Conservation (phyloP, 2,797 vertebrate genomes). For the Anabacerthia variegaticeps region DNA sequence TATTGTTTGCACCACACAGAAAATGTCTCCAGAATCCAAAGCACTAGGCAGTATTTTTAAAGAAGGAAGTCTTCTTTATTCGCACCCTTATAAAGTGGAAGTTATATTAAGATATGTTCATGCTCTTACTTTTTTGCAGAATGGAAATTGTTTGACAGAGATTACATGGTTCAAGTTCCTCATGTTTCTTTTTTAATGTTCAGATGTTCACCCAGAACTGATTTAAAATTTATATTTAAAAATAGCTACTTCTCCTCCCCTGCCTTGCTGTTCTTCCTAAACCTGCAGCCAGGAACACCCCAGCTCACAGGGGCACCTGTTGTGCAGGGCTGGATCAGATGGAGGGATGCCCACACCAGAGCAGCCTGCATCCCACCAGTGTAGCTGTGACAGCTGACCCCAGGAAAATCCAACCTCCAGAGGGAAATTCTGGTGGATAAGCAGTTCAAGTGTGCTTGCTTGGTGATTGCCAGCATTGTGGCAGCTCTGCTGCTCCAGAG, state of each 20-base stretch:
- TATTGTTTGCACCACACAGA: background rate
- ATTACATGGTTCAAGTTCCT: background rate
- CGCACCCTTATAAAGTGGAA: background rate
- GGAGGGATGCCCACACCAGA: rapidly evolving
- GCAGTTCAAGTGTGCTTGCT: background rate
- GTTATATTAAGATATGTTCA: background rate
- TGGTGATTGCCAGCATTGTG: background rate
- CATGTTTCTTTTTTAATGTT: background rate
- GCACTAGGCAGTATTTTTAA: background rate
- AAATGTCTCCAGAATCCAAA: background rate
- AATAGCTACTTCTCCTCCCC: background rate
- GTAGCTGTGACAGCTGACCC: background rate
- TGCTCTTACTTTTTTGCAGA: background rate
- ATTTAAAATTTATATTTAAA: background rate
- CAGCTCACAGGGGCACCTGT: background rate
- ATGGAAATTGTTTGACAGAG: background rate
- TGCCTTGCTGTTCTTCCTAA: background rate
- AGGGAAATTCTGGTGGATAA: background rate
- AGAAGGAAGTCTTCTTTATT: background rate
- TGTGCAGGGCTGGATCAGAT: background rate
- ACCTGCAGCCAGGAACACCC: background rate
- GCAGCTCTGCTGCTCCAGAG: background rate
- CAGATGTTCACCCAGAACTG: background rate
- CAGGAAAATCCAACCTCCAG: background rate
- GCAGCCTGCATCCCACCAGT: rapidly evolving